Evolutionary conservation across 2,797 vertebrate genomes (phyloP).

Genomic region (Tenualosa thibaudeaui): DNA sequence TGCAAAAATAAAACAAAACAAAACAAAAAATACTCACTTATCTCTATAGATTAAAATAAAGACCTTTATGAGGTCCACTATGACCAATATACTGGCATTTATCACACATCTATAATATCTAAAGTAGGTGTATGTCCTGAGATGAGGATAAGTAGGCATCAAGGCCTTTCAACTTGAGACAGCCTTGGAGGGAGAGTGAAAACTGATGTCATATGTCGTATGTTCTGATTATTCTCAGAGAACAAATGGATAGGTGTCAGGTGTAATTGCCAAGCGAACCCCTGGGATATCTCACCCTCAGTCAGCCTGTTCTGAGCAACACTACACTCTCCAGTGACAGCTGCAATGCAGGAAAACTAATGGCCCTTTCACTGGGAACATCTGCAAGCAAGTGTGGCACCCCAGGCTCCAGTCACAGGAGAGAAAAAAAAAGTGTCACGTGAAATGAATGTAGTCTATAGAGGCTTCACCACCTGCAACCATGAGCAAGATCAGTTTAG

Average conservation of each 20-base stretch:
- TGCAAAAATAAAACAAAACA: not conserved
- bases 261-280: constrained; percentile 12
- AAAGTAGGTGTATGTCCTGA: not conserved
- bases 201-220: not conserved
- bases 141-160: not conserved
- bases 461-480: constrained; percentile 15
- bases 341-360: constrained; percentile 23
- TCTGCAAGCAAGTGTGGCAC: constrained; percentile 21
- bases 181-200: constrained; percentile 14
- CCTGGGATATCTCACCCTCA: not conserved
- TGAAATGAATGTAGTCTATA: constrained; percentile 16
- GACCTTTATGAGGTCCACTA: not conserved
- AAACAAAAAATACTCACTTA: not conserved
- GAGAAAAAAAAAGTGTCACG: constrained; percentile 7
- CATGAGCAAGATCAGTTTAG: not conserved
- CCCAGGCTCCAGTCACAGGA: constrained; percentile 4
- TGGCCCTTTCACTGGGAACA: constrained; percentile 18
- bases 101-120: constrained; percentile 5
- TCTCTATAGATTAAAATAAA: not conserved
- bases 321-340: not conserved
- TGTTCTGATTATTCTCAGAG: constrained; percentile 15
- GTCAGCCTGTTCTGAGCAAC: not conserved
- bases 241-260: constrained; percentile 13
- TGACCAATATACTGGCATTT: not conserved
- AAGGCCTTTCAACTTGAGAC: not conserved